A percentile compares a stretch with the other conserved stretches of the same genome.
phyloP scores from a whole-genome alignment of 2,797 vertebrate species.

The Phoeniculus purpureus region DNA sequence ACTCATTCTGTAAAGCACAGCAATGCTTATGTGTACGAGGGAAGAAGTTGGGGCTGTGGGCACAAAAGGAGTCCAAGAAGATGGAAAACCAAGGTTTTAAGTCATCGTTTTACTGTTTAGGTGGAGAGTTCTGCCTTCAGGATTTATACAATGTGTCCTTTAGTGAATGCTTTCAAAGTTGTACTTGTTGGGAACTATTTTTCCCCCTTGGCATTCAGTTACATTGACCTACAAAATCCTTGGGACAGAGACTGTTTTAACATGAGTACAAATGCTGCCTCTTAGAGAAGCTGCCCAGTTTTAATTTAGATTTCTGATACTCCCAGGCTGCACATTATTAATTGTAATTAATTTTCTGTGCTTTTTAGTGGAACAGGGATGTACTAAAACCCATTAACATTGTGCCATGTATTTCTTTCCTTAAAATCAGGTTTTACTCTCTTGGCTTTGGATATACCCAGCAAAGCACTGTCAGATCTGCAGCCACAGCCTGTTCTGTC shows the following conservation, averaged over 20 bases:
- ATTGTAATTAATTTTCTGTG: not conserved
- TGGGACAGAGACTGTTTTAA: not conserved
- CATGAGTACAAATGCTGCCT: not conserved
- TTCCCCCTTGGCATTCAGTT: not conserved
- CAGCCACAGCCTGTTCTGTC: constrained; percentile 89
- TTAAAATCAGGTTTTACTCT: constrained; percentile 89
- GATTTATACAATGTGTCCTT: not conserved
- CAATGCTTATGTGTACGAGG: not conserved
- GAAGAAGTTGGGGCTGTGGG: not conserved
- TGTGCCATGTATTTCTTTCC: not conserved
- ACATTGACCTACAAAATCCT: not conserved
- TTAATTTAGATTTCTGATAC: not conserved
- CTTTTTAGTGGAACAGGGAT: not conserved
- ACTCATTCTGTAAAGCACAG: not conserved
- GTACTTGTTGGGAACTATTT: not conserved
- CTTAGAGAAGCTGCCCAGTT: not conserved
- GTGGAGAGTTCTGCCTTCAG: not conserved
- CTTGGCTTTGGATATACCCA: constrained; percentile 89
- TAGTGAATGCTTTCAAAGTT: not conserved
- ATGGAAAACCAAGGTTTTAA: not conserved
- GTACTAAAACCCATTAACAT: not conserved
- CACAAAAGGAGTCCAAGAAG: not conserved
- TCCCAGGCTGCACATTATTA: not conserved
- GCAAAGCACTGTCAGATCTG: constrained; percentile 88
- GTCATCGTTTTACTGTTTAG: not conserved